phyloP scores from a whole-genome alignment of 64 coral and sea anemone genomes.

The Montipora efflorescens region DNA sequence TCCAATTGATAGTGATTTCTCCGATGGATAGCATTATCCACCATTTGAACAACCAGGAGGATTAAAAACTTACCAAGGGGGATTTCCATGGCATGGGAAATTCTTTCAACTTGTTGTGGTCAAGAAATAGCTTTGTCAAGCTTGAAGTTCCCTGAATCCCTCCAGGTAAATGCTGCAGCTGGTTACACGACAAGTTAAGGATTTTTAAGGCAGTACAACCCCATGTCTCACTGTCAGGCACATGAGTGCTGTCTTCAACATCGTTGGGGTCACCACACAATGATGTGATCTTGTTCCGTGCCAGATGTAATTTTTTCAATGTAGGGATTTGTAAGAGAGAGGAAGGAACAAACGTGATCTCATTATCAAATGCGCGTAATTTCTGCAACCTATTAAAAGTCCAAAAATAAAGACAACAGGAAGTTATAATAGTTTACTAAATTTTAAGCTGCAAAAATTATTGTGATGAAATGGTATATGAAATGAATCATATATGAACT shows the following conservation, averaged over 20 bases:
- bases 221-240: slow-evolving; percentile 56
- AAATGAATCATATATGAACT: too few species aligned
- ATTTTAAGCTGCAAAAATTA: too few species aligned
- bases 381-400: slow-evolving; percentile 72
- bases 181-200: slow-evolving; percentile 77
- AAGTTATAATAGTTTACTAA: too few species aligned
- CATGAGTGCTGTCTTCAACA: background rate
- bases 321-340: slow-evolving; percentile 72
- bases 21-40: too few species aligned
- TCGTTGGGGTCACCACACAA: slow-evolving; percentile 31
- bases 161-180: slow-evolving; percentile 66
- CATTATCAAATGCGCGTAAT: slow-evolving; percentile 67
- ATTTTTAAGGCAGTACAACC: slow-evolving; percentile 77
- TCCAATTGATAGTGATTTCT: too few species aligned
- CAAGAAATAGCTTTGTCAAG: slow-evolving; percentile 74
- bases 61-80: slow-evolving; percentile 78
- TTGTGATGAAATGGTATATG: too few species aligned
- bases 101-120: slow-evolving; percentile 73
- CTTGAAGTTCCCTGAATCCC: slow-evolving; percentile 83
- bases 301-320: slow-evolving; percentile 71
- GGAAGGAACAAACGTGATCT: slow-evolving; percentile 55
- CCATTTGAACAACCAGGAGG: too few species aligned
- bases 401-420: background rate
- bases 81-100: slow-evolving; percentile 97
- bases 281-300: slow-evolving; percentile 66